phyloP scores from a whole-genome alignment of 1,140 invertebrate species.

The Meloidogyne hapla region DNA sequence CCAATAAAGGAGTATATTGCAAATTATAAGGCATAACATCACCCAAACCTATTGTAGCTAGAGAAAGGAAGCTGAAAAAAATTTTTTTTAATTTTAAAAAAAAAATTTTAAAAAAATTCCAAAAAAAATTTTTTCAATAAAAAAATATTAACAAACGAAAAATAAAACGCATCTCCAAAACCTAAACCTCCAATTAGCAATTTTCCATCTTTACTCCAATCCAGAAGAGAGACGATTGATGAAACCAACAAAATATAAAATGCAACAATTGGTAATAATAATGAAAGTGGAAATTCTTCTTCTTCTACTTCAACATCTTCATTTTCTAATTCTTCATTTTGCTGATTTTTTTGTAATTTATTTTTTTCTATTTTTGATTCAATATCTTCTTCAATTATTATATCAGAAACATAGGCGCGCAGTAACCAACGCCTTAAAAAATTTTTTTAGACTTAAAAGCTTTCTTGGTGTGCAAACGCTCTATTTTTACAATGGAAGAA shows the following conservation, averaged over 20 bases:
- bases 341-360: too few relatives aligned
- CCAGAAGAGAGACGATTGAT: constrained; percentile 31
- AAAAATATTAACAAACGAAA: constrained; percentile 31
- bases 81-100: too few relatives aligned
- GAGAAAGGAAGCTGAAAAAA: constrained; percentile 13
- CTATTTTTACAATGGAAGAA: too few relatives aligned
- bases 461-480: too few relatives aligned
- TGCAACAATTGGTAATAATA: constrained; percentile 35
- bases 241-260: constrained; percentile 36
- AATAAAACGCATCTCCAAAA: constrained; percentile 40
- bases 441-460: not conserved
- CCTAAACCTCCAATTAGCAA: not conserved
- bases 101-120: not conserved
- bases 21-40: constrained; percentile 52
- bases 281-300: constrained; percentile 31
- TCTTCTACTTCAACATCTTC: constrained; percentile 7
- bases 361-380: not conserved
- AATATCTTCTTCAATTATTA: not conserved
- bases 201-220: constrained; percentile 13
- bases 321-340: too few relatives aligned
- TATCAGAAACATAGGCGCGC: not conserved
- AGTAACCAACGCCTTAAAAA: not conserved
- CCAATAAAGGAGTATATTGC: constrained; percentile 42
- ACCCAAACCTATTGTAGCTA: constrained; percentile 41
- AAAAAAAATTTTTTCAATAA: not conserved